A percentile compares a stretch with the other conserved stretches of the same genome.
Evolutionary conservation across 53 echinoderm and acorn worm species (phyloP).

Genomic region (Antedon mediterranea): DNA sequence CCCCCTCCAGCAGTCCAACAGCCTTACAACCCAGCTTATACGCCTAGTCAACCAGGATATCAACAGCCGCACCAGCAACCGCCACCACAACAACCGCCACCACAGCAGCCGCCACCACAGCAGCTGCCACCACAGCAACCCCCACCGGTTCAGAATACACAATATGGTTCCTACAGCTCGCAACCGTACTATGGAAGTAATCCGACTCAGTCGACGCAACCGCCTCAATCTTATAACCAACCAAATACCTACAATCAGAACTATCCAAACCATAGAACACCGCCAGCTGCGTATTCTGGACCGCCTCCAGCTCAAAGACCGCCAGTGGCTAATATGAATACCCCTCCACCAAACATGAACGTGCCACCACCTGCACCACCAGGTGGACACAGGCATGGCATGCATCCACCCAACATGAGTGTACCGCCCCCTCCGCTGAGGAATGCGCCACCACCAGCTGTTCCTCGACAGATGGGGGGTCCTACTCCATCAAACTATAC

Average conservation of each 20-base stretch:
- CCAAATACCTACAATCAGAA: neutral
- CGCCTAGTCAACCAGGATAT: neutral
- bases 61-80: slow-evolving; percentile 4
- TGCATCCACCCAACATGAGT: slow-evolving; percentile 16
- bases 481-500: neutral
- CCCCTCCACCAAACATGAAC: slow-evolving; percentile 18
- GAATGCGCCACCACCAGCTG: slow-evolving; percentile 10
- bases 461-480: slow-evolving; percentile 7
- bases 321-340: slow-evolving; percentile 20
- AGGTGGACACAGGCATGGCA: slow-evolving; percentile 16
- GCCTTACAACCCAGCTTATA: slow-evolving; percentile 8
- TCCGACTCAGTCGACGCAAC: slow-evolving; percentile 15
- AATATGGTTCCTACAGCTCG: slow-evolving; percentile 14
- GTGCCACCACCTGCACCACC: slow-evolving; percentile 30
- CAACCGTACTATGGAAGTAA: neutral
- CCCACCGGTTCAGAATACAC: slow-evolving; percentile 27
- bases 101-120: neutral
- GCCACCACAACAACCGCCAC: slow-evolving; percentile 10
- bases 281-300: slow-evolving; percentile 15
- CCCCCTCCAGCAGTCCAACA: slow-evolving; percentile 18
- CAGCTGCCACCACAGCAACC: slow-evolving; percentile 19
- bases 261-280: neutral
- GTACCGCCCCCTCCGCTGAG: slow-evolving; percentile 21
- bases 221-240: slow-evolving; percentile 9
- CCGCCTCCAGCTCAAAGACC: slow-evolving; percentile 17